Base-by-base conservation (phyloP, 1,140 invertebrate species). In the Zeugodacus cucurbitae region DNA sequence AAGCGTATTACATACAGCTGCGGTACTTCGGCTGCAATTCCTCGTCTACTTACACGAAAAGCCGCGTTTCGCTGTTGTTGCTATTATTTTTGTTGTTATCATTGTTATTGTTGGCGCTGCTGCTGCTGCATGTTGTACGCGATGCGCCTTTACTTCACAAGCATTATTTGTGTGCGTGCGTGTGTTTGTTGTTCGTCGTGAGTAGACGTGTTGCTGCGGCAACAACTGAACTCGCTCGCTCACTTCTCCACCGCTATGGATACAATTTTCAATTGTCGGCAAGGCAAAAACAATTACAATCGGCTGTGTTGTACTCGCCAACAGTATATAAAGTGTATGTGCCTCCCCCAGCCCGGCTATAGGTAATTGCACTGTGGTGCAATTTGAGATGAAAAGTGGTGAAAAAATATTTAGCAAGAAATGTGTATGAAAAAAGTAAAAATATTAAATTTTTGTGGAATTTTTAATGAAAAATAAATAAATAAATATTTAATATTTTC, bases 211-310 rank as follows among this genome's bases (percentile, higher is more conserved):
- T 62, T 62, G 58, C 58, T 62, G n/a, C 58, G 10, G 58, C 58
- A 62, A 26, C 58, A 62, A 11, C n/a, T 7, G 6, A 54, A 54
- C 48, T 54, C 48, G 14, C 48, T 26, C 58, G 58, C 58, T 26
- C 58, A 3, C n/a, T 22, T 4, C 20, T 62, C 58, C 22, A 7
- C n/a, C 58, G 5, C 58, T 62, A 26, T 82, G 41, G 41, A n/a
- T 48, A 82, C 37, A 82, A 48, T 54, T 82, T 82, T 82, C 74
- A 82, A 82, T 82, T 82, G 44, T n/a, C 4, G 74, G n/a, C 26
- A 54, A 82, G 44, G 74, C 74, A 82, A 82, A 82, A 82, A 82
- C 74, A 82, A 54, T 82, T 82, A 48, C 74, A 82, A 37, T 22
- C n/a, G 67, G 67, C 5, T 74, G 14, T 2, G 67, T 74, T 32